A percentile compares a stretch with the other conserved stretches of the same genome.
Evolutionary conservation across 2,797 vertebrate species (phyloP).

Genomic region (Lagodon rhomboides): DNA sequence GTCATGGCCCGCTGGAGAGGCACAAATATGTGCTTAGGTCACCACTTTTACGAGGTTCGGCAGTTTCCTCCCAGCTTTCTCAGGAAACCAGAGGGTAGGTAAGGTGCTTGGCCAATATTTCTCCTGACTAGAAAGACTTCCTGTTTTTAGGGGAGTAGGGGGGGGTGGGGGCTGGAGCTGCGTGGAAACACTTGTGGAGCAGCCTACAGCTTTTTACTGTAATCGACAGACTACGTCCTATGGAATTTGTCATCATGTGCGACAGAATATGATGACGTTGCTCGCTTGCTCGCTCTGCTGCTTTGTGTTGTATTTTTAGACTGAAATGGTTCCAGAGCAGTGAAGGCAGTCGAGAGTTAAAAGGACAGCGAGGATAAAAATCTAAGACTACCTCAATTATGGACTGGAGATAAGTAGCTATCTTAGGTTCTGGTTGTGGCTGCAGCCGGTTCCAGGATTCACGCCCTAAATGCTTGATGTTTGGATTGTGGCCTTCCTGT

Average conservation of each 20-base stretch:
- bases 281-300: not conserved
- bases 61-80: slow-evolving; percentile 88
- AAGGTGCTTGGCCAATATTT: slow-evolving; percentile 82
- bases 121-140: slow-evolving; percentile 83
- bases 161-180: not conserved
- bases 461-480: slow-evolving; percentile 69
- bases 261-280: slow-evolving; percentile 16
- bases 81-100: slow-evolving; percentile 92
- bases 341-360: slow-evolving; percentile 47
- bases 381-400: slow-evolving; percentile 69
- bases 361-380: slow-evolving; percentile 51
- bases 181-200: slow-evolving; percentile 45
- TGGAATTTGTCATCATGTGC: not conserved
- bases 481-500: slow-evolving; percentile 73
- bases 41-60: slow-evolving; percentile 74
- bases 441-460: slow-evolving; percentile 61
- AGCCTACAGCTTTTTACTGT: slow-evolving; percentile 25
- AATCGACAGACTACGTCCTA: not conserved
- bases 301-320: slow-evolving; percentile 41
- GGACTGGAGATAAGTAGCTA: slow-evolving; percentile 73
- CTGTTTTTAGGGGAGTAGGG: slow-evolving; percentile 75
- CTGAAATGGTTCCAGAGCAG: slow-evolving; percentile 2
- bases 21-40: slow-evolving; percentile 85
- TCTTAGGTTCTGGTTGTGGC: slow-evolving; percentile 62
- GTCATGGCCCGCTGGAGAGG: slow-evolving; percentile 70